These are phyloP conservation scores for Tigriopus japonicus DNA, from an alignment of 1,140 invertebrate genomes.

Conservation along the genomic window DNA sequence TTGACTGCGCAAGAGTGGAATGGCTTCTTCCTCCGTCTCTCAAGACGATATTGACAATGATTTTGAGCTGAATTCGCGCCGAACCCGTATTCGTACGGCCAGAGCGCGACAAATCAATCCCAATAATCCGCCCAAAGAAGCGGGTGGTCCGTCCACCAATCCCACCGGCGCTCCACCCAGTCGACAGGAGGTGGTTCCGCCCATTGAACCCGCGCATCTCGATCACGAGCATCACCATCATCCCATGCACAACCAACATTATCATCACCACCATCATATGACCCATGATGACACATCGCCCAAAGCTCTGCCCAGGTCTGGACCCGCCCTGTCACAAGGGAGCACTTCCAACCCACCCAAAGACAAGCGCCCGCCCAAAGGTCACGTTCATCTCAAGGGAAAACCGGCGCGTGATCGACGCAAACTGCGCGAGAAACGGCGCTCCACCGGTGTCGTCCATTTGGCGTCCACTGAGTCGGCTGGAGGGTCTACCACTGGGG, in stretches of 20 bases:
- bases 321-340: too few relatives aligned
- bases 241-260: not conserved
- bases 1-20: too few relatives aligned
- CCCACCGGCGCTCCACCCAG: constrained; percentile 16
- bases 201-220: not conserved
- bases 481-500: constrained; percentile 40
- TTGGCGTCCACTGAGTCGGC: constrained; percentile 44
- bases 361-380: too few relatives aligned
- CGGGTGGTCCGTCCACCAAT: too few relatives aligned
- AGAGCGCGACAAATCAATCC: constrained; percentile 32
- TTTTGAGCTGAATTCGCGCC: constrained; percentile 32
- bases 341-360: too few relatives aligned
- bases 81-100: constrained; percentile 35
- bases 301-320: constrained; percentile 23
- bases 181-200: constrained; percentile 15
- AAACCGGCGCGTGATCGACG: constrained; percentile 38
- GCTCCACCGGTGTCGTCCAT: constrained; percentile 42
- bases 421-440: constrained; percentile 40
- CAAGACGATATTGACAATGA: constrained; percentile 43
- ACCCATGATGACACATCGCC: constrained; percentile 18
- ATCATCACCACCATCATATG: not conserved
- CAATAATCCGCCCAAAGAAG: not conserved
- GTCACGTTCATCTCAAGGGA: constrained; percentile 24
- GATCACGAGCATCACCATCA: not conserved
- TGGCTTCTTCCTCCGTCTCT: constrained; percentile 44